phyloP scores from a whole-genome alignment of 2,888 invertebrate genomes.

The Hyposoter didymator region DNA sequence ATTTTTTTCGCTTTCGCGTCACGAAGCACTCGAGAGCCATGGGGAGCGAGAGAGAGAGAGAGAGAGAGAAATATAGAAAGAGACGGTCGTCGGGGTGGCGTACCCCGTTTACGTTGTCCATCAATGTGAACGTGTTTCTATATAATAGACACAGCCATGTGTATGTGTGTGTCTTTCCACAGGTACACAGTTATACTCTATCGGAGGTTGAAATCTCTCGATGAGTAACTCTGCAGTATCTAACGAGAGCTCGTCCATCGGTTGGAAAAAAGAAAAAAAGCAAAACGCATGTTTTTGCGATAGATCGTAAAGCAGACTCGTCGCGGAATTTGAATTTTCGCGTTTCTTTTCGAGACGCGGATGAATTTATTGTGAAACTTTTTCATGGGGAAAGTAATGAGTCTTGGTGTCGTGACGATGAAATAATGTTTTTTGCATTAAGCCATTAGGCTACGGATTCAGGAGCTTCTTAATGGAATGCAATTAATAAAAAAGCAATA shows the following conservation, averaged over 20 bases:
- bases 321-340: not conserved
- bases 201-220: slow-evolving; percentile 49
- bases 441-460: not conserved
- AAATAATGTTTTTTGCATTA: not conserved
- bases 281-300: slow-evolving; percentile 16
- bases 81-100: slow-evolving; percentile 8
- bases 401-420: not conserved
- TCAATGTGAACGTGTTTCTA: slow-evolving; percentile 51
- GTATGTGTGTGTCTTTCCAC: slow-evolving; percentile 16
- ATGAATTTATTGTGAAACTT: not conserved
- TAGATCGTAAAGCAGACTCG: not conserved
- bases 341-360: not conserved
- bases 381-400: not conserved
- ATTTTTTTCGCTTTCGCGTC: slow-evolving; percentile 66
- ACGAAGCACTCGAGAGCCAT: slow-evolving; percentile 43
- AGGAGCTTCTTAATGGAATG: not conserved
- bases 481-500: not conserved
- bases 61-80: slow-evolving; percentile 10
- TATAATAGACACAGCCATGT: slow-evolving; percentile 2
- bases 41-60: slow-evolving; percentile 26
- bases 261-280: slow-evolving; percentile 49
- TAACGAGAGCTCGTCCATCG: slow-evolving; percentile 56
- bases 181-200: slow-evolving; percentile 3
- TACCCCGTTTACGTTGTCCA: slow-evolving; percentile 49
- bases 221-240: slow-evolving; percentile 46